Base-by-base conservation (phyloP, 2,888 invertebrate genomes). In the Clivina fossor region DNA sequence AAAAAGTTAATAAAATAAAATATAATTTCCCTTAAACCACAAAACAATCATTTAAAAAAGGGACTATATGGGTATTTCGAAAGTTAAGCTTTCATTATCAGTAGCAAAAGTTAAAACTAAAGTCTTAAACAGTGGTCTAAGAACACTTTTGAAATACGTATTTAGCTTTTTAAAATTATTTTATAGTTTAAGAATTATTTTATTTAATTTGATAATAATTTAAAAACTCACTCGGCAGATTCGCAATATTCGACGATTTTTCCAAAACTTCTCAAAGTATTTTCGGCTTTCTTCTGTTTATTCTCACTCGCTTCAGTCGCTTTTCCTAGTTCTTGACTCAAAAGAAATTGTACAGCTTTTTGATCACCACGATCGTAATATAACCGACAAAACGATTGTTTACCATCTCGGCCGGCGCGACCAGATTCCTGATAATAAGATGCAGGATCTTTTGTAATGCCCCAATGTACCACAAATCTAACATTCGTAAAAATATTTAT, bases 361-460 rank as follows among this genome's bases (percentile, higher is more conserved):
- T 87, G 81, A 71, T 95, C 93, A 20, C 81, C 77, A 57, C 83
- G 80, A 40, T 86, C 87, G 71, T 94, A 96, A 75, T 98, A 99
- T 47, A 99, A 84, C 24, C 98, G 83, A 71, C 98, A 98, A 68
- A 81, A 86, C 0, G 97, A 88, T 15, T 82, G 83, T 64, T 86
- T 83, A 0, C 95, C 96, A 74, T 99, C 99, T 62, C 99, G 83
- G 0, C 99, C 99, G 7, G 98, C 98, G 68, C 98, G 80, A 1
- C 96, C 96, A 0, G 93, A 93, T 76, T 97, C 96, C 80, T 96
- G 86, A 71, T 99, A 99, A 73, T 95, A 99, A 0, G 90, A 92
- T 0, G 97, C 93, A 46, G 98, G 88, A 67, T 91, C 93, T 71
- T 95, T 93, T 0, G 98, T 92, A 26, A 94, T 80, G 18, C 93